Evolutionary conservation across 2,888 invertebrate species (phyloP).

Genomic region (Dromius quadrimaculatus): DNA sequence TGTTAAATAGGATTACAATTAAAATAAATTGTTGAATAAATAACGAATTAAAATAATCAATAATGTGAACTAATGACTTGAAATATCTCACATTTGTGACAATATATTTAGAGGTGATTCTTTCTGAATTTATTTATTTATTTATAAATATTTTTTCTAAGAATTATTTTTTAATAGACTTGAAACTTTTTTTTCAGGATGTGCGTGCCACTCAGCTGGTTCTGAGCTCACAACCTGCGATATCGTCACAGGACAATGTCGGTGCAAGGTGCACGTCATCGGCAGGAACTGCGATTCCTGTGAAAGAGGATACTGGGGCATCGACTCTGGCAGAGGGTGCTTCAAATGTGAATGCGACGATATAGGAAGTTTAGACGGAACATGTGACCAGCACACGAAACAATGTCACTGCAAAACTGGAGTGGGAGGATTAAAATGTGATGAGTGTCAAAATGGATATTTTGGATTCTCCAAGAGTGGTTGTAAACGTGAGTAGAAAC

Average conservation of each 20-base stretch:
- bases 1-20: too few species aligned
- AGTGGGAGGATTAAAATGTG: conserved; percentile 79
- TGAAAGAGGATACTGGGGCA: conserved; percentile 83
- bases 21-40: too few species aligned
- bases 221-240: conserved; percentile 80
- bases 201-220: conserved; percentile 83
- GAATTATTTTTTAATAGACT: too few species aligned
- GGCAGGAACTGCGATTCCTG: conserved; percentile 83
- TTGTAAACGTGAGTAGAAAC: conserved; percentile 74
- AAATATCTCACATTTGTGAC: too few species aligned
- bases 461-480: conserved; percentile 83
- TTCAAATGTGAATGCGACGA: conserved; percentile 84
- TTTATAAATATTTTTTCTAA: too few species aligned
- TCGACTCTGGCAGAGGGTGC: conserved; percentile 80
- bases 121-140: too few species aligned
- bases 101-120: too few species aligned
- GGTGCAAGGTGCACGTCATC: conserved; percentile 78
- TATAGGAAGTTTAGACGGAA: conserved; percentile 74
- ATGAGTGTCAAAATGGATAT: conserved; percentile 79
- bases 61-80: too few species aligned
- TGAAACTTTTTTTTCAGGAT: conserved; percentile 80
- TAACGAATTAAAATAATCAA: too few species aligned
- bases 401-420: conserved; percentile 84
- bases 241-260: conserved; percentile 82
- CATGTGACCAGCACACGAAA: conserved; percentile 82